Evolutionary conservation across 2,888 invertebrate genomes (phyloP).

Genomic region (Gastrophysa polygoni): DNA sequence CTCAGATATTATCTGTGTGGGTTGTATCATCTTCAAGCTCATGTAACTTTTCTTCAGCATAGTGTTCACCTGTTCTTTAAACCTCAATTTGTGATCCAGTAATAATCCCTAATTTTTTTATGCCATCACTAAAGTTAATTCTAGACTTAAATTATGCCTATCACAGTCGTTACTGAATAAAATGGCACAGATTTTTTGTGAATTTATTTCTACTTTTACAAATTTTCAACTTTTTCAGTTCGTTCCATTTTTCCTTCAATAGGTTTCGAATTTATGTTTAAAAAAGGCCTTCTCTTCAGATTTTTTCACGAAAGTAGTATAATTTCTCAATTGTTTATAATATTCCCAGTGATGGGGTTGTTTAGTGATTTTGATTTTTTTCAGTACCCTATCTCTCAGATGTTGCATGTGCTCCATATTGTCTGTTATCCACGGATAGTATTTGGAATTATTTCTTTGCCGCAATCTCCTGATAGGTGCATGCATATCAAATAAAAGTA

Average conservation of each 20-base stretch:
- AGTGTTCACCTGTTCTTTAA: conserved; percentile 1
- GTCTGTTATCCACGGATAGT: conserved; percentile 8
- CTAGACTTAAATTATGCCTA: too few relatives aligned
- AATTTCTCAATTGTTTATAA: conserved; percentile 6
- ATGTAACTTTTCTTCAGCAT: too few relatives aligned
- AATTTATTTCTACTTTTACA: conserved; percentile 4
- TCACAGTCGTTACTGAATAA: too few relatives aligned
- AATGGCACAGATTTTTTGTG: too few relatives aligned
- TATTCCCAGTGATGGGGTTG: conserved; percentile 7
- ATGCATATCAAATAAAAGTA: too few relatives aligned
- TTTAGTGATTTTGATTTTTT: neutral
- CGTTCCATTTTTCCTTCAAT: neutral
- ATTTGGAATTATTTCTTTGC: too few relatives aligned
- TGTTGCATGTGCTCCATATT: conserved; percentile 1
- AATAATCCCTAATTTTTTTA: neutral
- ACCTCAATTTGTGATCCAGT: conserved; percentile 1
- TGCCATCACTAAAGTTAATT: too few relatives aligned
- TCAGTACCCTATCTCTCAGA: neutral
- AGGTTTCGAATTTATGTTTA: conserved; percentile 8
- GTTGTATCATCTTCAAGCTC: conserved; percentile 6
- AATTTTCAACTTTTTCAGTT: conserved; percentile 1
- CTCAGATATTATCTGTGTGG: neutral
- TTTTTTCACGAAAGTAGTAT: neutral
- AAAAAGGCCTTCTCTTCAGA: neutral
- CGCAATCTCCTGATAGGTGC: too few relatives aligned